phyloP scores from a whole-genome alignment of 2,888 invertebrate genomes.

The Melinopterus prodromus region DNA sequence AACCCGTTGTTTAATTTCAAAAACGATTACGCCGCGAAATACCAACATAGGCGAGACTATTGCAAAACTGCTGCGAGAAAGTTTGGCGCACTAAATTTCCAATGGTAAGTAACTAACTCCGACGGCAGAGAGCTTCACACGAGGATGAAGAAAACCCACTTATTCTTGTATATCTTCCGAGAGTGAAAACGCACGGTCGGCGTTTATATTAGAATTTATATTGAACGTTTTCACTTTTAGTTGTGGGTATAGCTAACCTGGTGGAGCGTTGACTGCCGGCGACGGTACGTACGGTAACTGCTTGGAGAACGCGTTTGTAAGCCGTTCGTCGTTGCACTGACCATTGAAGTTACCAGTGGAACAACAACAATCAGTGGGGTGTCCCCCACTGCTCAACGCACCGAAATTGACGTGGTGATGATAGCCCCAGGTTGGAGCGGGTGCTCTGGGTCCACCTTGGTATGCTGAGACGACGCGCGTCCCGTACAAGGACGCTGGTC shows the following conservation, averaged over 20 bases:
- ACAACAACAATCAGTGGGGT: neutral
- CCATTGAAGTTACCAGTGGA: neutral
- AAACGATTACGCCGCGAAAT: neutral
- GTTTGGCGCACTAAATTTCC: neutral
- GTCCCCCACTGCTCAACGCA: neutral
- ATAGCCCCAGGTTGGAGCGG: neutral
- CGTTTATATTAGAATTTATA: conserved; percentile 4
- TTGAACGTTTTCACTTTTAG: neutral
- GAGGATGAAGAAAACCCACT: neutral
- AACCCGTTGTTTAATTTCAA: neutral
- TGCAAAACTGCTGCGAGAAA: neutral
- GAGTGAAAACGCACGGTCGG: neutral
- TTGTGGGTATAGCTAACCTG: neutral
- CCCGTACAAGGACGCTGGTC: neutral
- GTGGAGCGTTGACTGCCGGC: neutral
- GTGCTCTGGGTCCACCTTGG: neutral
- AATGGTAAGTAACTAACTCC: neutral
- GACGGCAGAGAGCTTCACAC: neutral
- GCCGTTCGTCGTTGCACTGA: conserved; percentile 4
- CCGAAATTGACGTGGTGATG: neutral
- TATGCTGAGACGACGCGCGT: neutral
- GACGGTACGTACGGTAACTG: neutral
- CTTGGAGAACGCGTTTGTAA: neutral
- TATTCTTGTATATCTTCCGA: neutral
- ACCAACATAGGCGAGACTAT: neutral